A percentile compares a stretch with the other conserved stretches of the same genome.
These are phyloP conservation scores for Elysia crispata DNA, from an alignment of 2,888 invertebrate genomes.

Conservation along the genomic window DNA sequence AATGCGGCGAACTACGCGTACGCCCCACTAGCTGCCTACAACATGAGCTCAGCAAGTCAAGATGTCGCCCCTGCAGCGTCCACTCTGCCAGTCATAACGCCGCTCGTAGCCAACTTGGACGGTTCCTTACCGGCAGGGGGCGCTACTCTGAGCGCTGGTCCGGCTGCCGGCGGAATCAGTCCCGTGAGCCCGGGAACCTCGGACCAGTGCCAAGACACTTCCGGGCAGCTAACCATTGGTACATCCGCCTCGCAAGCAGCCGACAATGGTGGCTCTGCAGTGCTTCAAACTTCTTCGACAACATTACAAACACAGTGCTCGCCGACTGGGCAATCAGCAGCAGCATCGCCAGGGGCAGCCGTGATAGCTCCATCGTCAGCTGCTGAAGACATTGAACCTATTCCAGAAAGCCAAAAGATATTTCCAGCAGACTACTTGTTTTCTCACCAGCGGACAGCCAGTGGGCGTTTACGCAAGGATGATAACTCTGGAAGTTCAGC, in stretches of 20 bases:
- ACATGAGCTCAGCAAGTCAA: no score
- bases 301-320: slow-evolving; percentile 2
- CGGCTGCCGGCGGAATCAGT: no score
- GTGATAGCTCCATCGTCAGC: not conserved
- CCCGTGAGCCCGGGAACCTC: no score
- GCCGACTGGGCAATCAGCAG: not conserved
- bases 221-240: not conserved
- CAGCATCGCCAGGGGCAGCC: not conserved
- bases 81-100: not conserved
- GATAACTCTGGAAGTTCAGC: not conserved
- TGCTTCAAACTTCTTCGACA: slow-evolving; percentile 29
- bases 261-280: slow-evolving; percentile 1
- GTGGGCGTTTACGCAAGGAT: not conserved
- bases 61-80: no score
- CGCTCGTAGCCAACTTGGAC: not conserved
- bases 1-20: slow-evolving; percentile 1
- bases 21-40: no score
- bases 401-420: slow-evolving; percentile 11
- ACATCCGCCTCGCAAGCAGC: not conserved
- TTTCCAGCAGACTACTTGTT: slow-evolving; percentile 40
- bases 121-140: no score
- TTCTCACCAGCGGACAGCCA: not conserved
- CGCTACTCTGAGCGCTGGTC: no score
- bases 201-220: no score
- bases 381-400: not conserved